Evolutionary conservation across 2,797 vertebrate genomes (phyloP).

Genomic region (Urosaurus nigricauda): DNA sequence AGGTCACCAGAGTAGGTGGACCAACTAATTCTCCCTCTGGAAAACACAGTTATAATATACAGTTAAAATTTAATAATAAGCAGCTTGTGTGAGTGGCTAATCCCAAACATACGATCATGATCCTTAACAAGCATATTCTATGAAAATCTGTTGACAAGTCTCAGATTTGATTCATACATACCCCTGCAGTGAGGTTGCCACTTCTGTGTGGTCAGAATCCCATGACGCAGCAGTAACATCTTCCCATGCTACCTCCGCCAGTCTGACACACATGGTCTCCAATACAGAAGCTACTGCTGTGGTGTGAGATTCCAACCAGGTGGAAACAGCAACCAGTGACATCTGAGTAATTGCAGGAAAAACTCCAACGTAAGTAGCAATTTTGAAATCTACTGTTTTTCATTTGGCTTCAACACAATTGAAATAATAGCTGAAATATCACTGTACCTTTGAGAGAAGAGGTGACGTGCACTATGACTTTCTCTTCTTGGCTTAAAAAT

Average conservation of each 20-base stretch:
- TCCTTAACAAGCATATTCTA: background rate
- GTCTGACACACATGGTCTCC: background rate
- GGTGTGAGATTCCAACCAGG: background rate
- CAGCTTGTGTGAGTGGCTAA: background rate
- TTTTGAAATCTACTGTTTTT: background rate
- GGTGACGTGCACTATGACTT: constrained; percentile 87
- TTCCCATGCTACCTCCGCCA: background rate
- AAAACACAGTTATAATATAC: background rate
- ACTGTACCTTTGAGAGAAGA: constrained; percentile 88
- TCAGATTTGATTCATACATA: background rate
- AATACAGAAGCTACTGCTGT: background rate
- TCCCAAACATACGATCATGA: background rate
- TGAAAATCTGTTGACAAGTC: background rate
- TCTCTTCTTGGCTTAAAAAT: constrained; percentile 90
- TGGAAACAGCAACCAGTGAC: background rate
- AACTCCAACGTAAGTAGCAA: background rate
- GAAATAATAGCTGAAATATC: background rate
- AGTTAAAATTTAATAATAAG: background rate
- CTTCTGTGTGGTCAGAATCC: constrained; percentile 1
- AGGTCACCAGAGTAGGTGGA: background rate
- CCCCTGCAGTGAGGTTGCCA: background rate
- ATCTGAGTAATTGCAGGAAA: background rate
- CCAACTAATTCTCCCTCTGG: background rate
- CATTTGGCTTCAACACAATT: background rate
- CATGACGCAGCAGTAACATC: background rate